Base-by-base conservation (phyloP, 37 sponge, comb jelly and placozoan genomes). In the Spongilla lacustris region DNA sequence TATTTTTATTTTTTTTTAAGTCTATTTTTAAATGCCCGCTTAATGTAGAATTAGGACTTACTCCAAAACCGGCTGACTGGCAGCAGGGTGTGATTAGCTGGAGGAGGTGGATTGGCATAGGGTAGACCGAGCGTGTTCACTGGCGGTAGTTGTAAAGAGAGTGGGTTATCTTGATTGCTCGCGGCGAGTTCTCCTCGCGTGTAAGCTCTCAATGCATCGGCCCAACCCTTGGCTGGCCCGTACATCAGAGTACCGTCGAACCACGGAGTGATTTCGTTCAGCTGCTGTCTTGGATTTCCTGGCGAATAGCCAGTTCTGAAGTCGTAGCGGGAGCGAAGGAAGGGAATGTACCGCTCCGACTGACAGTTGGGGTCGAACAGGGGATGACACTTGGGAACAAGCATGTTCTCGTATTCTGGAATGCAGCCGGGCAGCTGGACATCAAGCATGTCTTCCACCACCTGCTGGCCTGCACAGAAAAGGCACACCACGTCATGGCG, bases 251-350 rank as follows among this genome's bases (percentile, higher is more conserved):
- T 93, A 8, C 95, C 98, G 74, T 98, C 98, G 28, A 98, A 81
- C 93, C 95, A 98, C 0, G 98, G 96, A 14, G 95, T 96, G 80
- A 98, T 96, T 72, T 96, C 95, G 67, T 98, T 98, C 84, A 98
- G 85, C 93, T 98, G 98, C 91, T 87, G 74, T 38, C 98, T 80
- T 0, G 98, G 98, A 25, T 84, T 90, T 80, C 94, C 90, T 13
- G 98, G 96, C 32, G 76, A 38, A 73, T 94, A 91, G 25, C 98
- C 98, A 35, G 96, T 95, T 2, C 84, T 28, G 36, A 90, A 86
- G 49, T 94, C 90, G 85, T 94, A 98, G 66, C 95, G 91, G 77
- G 82, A 75, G 21, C 98, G 82, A 4, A 90, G 86, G 80, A 98
- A 90, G 1, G 98, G 98, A 41, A 94, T 94, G 71, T 82, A 76